Conservation (phyloP, 2,888 invertebrate genomes). For the Macroteleia sp. region DNA sequence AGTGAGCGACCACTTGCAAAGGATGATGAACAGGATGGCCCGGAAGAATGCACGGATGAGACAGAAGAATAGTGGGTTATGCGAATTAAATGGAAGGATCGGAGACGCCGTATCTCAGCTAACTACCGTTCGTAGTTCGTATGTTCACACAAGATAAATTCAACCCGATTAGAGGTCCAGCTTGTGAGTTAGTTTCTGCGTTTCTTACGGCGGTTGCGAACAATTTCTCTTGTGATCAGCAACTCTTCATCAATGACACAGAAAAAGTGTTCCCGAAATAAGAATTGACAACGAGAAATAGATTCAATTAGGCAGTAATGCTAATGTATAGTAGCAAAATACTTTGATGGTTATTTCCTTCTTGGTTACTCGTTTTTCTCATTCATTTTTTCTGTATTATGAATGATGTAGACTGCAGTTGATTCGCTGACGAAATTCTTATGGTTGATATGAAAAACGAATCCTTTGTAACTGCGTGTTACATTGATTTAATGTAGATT, state of each 20-base stretch:
- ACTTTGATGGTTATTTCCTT: constrained; percentile 21
- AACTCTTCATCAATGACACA: constrained; percentile 43
- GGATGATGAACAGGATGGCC: constrained; percentile 79
- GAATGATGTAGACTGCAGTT: too few species aligned
- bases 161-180: constrained; percentile 72
- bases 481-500: constrained; percentile 53
- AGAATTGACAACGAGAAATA: constrained; percentile 54
- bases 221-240: constrained; percentile 15
- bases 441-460: constrained; percentile 21
- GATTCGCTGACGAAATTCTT: too few species aligned
- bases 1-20: constrained; percentile 70
- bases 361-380: too few species aligned
- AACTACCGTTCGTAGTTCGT: constrained; percentile 72
- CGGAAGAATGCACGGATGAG: constrained; percentile 55
- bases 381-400: too few species aligned
- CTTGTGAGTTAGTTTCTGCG: constrained; percentile 18
- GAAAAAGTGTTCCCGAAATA: constrained; percentile 1
- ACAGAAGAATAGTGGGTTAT: constrained; percentile 42
- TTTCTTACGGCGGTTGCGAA: constrained; percentile 12
- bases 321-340: constrained; percentile 70
- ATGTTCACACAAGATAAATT: constrained; percentile 78
- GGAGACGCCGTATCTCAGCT: constrained; percentile 9
- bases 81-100: constrained; percentile 24
- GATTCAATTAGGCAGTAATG: constrained; percentile 78
- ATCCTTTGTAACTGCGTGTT: constrained; percentile 29